Percentiles rank a stretch among this genome's conserved stretches.
phyloP scores from a whole-genome alignment of 1,140 invertebrate species.

The Cotesia typhae region DNA sequence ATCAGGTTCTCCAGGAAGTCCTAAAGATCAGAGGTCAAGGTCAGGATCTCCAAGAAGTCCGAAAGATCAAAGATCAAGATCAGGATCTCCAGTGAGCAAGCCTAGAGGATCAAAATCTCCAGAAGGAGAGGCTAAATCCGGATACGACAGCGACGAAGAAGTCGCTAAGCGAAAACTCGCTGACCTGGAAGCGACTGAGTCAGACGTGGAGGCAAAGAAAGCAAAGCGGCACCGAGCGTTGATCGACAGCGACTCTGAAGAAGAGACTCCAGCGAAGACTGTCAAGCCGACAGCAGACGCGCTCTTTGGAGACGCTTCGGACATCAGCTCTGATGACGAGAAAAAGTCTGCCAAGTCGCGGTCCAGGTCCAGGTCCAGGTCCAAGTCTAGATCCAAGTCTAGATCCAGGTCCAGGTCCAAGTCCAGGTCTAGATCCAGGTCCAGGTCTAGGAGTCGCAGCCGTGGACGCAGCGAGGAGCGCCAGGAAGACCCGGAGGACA shows the following conservation, averaged over 20 bases:
- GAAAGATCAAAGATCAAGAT: conserved; percentile 48
- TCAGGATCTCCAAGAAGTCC: conserved; percentile 17
- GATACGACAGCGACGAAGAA: conserved; percentile 44
- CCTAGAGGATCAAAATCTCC: neutral
- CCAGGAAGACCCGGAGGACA: conserved; percentile 68
- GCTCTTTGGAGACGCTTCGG: conserved; percentile 92
- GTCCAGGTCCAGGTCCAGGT: conserved; percentile 43
- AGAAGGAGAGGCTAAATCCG: conserved; percentile 36
- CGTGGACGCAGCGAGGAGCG: conserved; percentile 55
- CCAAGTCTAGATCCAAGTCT: conserved; percentile 53
- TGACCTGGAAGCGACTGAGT: conserved; percentile 46
- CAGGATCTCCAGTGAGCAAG: conserved; percentile 24
- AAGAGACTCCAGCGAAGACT: conserved; percentile 56
- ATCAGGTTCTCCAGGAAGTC: neutral
- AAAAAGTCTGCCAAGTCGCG: conserved; percentile 57
- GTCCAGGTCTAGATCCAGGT: conserved; percentile 52
- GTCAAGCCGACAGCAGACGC: conserved; percentile 76
- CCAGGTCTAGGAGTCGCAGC: conserved; percentile 49
- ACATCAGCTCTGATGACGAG: conserved; percentile 86
- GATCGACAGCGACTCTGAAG: conserved; percentile 68
- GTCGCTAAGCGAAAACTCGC: conserved; percentile 44
- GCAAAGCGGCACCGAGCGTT: conserved; percentile 59
- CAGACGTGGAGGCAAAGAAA: conserved; percentile 45
- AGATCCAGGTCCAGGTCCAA: conserved; percentile 55
- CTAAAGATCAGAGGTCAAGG: conserved; percentile 52